Conservation (phyloP, 2,888 invertebrate species). For the Trichogramma dendrolimi region DNA sequence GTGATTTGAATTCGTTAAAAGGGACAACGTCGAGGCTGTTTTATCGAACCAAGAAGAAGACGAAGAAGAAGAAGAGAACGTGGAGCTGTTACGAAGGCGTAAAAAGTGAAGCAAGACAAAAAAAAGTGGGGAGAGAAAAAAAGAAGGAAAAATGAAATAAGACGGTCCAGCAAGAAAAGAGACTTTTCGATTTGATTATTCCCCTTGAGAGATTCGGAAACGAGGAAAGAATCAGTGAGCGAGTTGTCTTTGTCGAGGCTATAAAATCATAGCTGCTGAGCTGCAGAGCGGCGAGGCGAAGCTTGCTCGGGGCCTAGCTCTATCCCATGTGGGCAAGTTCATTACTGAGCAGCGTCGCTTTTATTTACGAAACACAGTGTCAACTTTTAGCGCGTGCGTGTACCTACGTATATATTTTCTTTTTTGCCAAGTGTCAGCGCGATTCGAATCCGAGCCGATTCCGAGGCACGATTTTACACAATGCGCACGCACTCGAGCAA, state of each 20-base stretch:
- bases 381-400: neutral
- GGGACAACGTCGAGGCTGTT: conserved; percentile 6
- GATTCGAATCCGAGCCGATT: too few species aligned
- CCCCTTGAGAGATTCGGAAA: conserved; percentile 28
- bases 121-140: conserved; percentile 5
- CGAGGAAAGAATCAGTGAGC: conserved; percentile 27
- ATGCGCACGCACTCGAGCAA: too few species aligned
- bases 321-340: conserved; percentile 14
- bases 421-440: too few species aligned
- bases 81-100: neutral
- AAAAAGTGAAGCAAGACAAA: conserved; percentile 3
- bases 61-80: neutral
- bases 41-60: conserved; percentile 8
- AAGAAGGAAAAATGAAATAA: conserved; percentile 11
- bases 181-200: conserved; percentile 30
- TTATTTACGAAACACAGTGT: conserved; percentile 18
- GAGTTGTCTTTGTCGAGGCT: conserved; percentile 16
- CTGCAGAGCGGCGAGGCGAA: too few species aligned
- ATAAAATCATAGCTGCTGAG: conserved; percentile 17
- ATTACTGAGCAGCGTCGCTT: conserved; percentile 22
- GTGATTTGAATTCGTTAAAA: conserved; percentile 31
- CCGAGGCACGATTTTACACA: too few species aligned
- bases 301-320: conserved; percentile 1
- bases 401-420: neutral
- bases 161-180: conserved; percentile 15